These are phyloP conservation scores for Nemotelus pantherinus DNA, from an alignment of 2,888 invertebrate species.

Conservation along the genomic window DNA sequence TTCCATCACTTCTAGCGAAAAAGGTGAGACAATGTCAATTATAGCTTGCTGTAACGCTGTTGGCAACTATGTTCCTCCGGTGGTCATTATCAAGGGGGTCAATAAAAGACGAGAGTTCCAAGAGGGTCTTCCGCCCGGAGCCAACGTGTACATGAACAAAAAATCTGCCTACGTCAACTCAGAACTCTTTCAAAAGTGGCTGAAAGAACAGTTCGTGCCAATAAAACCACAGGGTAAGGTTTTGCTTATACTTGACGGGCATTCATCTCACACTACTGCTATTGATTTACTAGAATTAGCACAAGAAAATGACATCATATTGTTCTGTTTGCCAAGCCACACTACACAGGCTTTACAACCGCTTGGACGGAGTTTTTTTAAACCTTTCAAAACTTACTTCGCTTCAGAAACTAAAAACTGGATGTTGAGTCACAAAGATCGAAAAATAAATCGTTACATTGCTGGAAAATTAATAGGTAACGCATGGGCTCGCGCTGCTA, in stretches of 20 bases:
- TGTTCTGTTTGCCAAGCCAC: slow-evolving; percentile 24
- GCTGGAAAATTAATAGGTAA: slow-evolving; percentile 18
- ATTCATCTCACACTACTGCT: slow-evolving; percentile 25
- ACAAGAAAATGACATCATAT: slow-evolving; percentile 32
- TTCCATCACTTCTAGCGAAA: slow-evolving; percentile 54
- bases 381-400: slow-evolving; percentile 17
- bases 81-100: slow-evolving; percentile 55
- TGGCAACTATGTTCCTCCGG: slow-evolving; percentile 56
- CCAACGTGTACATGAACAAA: slow-evolving; percentile 53
- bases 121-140: slow-evolving; percentile 51
- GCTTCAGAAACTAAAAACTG: neutral
- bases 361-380: slow-evolving; percentile 21
- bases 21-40: slow-evolving; percentile 56
- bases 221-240: slow-evolving; percentile 53
- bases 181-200: slow-evolving; percentile 54
- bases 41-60: slow-evolving; percentile 59
- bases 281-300: slow-evolving; percentile 37
- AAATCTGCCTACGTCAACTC: slow-evolving; percentile 55
- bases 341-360: slow-evolving; percentile 24
- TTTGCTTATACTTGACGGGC: slow-evolving; percentile 52
- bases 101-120: slow-evolving; percentile 54
- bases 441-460: slow-evolving; percentile 34
- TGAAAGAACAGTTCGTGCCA: slow-evolving; percentile 54
- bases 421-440: neutral
- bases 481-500: slow-evolving; percentile 29